Evolutionary conservation across 2,113 vertebrate genomes (phyloP).

Genomic region (Corythornis madagascariensis): DNA sequence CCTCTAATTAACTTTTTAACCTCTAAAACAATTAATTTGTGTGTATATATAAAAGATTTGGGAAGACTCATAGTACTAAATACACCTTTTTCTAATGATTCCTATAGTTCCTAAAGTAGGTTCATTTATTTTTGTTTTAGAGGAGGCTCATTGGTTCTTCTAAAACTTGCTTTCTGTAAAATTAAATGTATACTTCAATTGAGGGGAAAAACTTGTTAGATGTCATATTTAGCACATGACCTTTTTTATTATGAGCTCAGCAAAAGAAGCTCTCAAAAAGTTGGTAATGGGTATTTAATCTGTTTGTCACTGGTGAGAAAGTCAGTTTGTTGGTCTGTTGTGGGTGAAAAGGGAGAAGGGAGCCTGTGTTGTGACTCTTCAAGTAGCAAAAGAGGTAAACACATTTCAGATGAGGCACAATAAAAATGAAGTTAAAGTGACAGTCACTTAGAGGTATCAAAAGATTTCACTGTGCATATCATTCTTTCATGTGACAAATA

Average conservation of each 20-base stretch:
- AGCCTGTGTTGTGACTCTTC: neutral
- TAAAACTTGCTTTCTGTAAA: neutral
- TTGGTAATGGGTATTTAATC: neutral
- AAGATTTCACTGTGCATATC: neutral
- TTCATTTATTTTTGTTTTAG: accelerated
- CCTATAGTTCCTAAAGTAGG: neutral
- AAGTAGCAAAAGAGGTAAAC: constrained; percentile 1
- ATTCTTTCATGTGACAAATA: neutral
- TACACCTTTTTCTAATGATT: neutral
- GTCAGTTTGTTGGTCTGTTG: constrained; percentile 6
- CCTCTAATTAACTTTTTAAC: neutral
- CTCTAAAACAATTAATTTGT: neutral
- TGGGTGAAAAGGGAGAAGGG: neutral
- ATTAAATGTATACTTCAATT: neutral
- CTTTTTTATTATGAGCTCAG: neutral
- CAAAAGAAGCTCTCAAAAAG: neutral
- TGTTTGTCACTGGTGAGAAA: constrained; percentile 8
- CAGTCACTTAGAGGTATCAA: neutral
- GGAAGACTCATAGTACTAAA: neutral
- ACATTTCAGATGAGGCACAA: constrained; percentile 17
- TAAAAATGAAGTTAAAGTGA: neutral
- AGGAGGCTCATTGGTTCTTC: neutral
- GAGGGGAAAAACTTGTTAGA: neutral
- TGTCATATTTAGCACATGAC: neutral
- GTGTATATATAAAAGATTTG: neutral